These are phyloP conservation scores for Ceratina australensis DNA, from an alignment of 1,140 invertebrate species.

Conservation along the genomic window DNA sequence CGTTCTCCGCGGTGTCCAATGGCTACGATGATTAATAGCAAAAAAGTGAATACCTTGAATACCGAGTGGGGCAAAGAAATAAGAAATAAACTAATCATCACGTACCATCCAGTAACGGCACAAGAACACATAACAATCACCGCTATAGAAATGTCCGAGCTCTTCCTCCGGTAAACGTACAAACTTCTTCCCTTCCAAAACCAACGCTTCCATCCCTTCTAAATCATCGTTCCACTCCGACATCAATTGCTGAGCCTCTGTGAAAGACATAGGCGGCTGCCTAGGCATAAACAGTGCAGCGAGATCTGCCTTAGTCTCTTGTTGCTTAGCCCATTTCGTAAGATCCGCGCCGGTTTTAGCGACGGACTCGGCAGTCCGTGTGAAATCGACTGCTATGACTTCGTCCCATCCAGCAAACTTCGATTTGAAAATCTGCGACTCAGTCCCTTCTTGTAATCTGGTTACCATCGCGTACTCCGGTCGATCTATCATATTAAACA, in stretches of 20 bases:
- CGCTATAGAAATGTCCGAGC: constrained; percentile 94
- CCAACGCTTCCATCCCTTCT: constrained; percentile 98
- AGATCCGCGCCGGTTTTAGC: constrained; percentile 97
- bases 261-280: constrained; percentile 91
- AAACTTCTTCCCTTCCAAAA: constrained; percentile 98
- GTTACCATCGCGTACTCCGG: constrained; percentile 94
- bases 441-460: constrained; percentile 92
- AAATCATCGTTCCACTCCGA: constrained; percentile 98
- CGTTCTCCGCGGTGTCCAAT: constrained; percentile 82
- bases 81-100: constrained; percentile 10
- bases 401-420: constrained; percentile 99
- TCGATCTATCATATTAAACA: constrained; percentile 95
- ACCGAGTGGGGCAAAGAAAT: background rate
- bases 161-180: constrained; percentile 97
- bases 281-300: constrained; percentile 97
- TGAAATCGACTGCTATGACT: constrained; percentile 99
- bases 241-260: constrained; percentile 94
- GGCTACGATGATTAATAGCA: constrained; percentile 57
- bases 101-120: constrained; percentile 94
- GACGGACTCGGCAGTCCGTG: constrained; percentile 98
- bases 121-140: constrained; percentile 98
- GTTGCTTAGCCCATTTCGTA: constrained; percentile 94
- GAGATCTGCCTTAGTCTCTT: constrained; percentile 95
- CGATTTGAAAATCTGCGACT: constrained; percentile 95
- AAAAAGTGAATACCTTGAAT: background rate